These are phyloP conservation scores for Scleropages formosus DNA, from an alignment of 2,797 vertebrate genomes.

Conservation along the genomic window DNA sequence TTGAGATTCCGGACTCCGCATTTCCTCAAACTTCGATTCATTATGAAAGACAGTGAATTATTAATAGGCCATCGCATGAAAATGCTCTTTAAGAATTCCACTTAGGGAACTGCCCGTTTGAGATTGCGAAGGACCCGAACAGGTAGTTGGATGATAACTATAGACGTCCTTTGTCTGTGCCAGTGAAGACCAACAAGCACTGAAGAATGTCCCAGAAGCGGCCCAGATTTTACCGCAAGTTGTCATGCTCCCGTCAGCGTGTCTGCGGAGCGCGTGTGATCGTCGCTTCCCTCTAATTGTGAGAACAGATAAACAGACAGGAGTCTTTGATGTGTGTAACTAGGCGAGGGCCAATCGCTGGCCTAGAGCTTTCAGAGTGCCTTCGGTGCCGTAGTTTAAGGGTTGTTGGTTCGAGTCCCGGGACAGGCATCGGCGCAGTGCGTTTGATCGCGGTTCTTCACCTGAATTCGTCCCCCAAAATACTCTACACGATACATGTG, in stretches of 20 bases:
- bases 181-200: not conserved
- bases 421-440: no score
- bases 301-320: not conserved
- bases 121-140: not conserved
- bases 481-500: no score
- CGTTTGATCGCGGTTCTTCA: no score
- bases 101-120: not conserved
- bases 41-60: not conserved
- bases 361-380: no score
- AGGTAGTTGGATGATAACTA: not conserved
- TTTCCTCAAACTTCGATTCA: not conserved
- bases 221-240: not conserved
- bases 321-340: not conserved
- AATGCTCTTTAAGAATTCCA: not conserved
- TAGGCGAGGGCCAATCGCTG: no score
- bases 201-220: not conserved
- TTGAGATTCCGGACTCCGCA: not conserved
- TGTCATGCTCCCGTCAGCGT: not conserved
- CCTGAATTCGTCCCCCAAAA: no score
- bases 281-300: not conserved
- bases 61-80: slow-evolving; percentile 7
- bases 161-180: not conserved
- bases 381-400: no score
- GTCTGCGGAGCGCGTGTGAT: not conserved
- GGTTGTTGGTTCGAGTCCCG: no score